Evolutionary conservation across 2,888 invertebrate species (phyloP), one percentile per base, ranked within the genome.

Genomic region (Belgica antarctica): DNA sequence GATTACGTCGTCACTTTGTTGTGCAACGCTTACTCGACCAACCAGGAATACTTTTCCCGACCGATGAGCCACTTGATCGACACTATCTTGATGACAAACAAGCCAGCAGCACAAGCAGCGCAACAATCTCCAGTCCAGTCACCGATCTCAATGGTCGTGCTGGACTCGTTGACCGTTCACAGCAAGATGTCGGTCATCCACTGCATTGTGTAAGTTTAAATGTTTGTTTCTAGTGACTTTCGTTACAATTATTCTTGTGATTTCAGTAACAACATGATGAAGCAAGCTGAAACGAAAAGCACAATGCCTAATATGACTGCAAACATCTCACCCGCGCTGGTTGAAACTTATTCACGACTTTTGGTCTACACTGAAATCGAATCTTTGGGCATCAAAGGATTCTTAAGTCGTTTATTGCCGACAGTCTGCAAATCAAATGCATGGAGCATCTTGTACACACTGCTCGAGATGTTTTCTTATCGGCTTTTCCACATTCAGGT

Each of bases 331-430:
- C 96, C 96, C 0, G 96, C 96, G 0, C 81, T 96, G 1, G 92
- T 97, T 0, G 96, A 97, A 81, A 97, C 96, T 0, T 97, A 96
- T 81, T 93, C 94, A 71, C 84, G 96, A 65, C 81, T 97, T 15
- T 81, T 97, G 66, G 95, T 96, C 0, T 97, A 97, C 76, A 95
- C 94, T 7, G 97, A 97, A 82, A 96, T 96, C 70, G 97, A 97
- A 79, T 94, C 95, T 15, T 83, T 97, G 63, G 96, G 97, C 28
- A 96, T 97, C 72, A 97, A 97, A 81, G 95, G 94, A 68, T 96
- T 96, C 78, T 90, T 96, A 74, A 90, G 94, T 77, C 94, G 95
- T 80, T 80, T 96, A 52, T 80, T 97, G 73, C 95, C 96, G 0
- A 90, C 89, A 25, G 95, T 95, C 41, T 93, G 94, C 77, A 94